A percentile compares a stretch with the other conserved stretches of the same genome.
These are phyloP conservation scores for Drepana falcataria DNA, from an alignment of 2,888 invertebrate species.

Conservation along the genomic window DNA sequence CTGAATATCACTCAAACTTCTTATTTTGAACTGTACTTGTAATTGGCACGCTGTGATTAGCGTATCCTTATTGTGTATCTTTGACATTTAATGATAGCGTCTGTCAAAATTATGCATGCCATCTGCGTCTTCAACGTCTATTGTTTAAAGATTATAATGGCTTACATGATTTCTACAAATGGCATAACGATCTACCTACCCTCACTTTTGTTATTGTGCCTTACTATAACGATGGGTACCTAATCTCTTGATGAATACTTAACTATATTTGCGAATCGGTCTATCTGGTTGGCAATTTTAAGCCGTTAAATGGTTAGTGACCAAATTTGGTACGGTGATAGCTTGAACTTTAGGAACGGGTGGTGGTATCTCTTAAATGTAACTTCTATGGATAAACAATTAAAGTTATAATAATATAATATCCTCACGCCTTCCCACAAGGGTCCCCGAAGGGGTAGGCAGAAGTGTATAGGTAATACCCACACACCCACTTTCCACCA, in stretches of 20 bases:
- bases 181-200: slow-evolving; percentile 3
- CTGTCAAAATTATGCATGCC: slow-evolving; percentile 14
- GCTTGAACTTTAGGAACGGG: no score
- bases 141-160: slow-evolving; percentile 10
- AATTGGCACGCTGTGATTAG: slow-evolving; percentile 25
- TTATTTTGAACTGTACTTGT: slow-evolving; percentile 15
- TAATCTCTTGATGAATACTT: not conserved
- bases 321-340: no score
- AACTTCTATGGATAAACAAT: no score
- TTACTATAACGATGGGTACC: not conserved
- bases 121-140: slow-evolving; percentile 11
- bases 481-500: no score
- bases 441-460: no score
- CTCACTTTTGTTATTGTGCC: not conserved
- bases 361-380: no score
- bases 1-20: not conserved
- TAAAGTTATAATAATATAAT: no score
- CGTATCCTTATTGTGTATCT: slow-evolving; percentile 12
- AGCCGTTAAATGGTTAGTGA: no score
- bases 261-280: no score
- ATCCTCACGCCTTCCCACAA: no score
- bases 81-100: slow-evolving; percentile 12
- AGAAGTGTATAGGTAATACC: no score
- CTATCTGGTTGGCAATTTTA: no score
- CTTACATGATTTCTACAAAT: slow-evolving; percentile 10